Evolutionary conservation across 2,888 invertebrate species (phyloP).

Genomic region (Epinotia ramella): DNA sequence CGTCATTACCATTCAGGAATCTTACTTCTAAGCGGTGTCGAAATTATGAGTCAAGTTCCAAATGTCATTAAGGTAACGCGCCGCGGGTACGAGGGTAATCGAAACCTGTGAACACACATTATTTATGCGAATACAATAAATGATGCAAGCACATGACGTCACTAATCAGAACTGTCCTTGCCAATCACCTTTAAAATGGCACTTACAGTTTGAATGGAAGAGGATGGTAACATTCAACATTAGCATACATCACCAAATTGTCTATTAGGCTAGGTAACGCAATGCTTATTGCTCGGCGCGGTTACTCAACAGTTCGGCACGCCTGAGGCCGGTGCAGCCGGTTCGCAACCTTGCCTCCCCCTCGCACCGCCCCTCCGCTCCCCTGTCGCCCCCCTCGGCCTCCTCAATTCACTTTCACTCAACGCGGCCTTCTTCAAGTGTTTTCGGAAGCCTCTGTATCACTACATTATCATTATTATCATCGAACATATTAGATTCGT

Average conservation of each 20-base stretch:
- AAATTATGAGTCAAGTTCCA: conserved; percentile 31
- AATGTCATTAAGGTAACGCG: conserved; percentile 36
- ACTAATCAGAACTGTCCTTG: conserved; percentile 38
- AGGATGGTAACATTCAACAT: conserved; percentile 58
- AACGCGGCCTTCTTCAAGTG: conserved; percentile 57
- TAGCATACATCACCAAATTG: conserved; percentile 70
- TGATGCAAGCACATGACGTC: conserved; percentile 42
- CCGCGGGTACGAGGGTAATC: conserved; percentile 22
- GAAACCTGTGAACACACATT: conserved; percentile 8
- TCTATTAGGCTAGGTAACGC: conserved; percentile 71
- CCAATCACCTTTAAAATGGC: conserved; percentile 41
- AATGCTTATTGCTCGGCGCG: conserved; percentile 70
- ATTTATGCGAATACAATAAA: conserved; percentile 17
- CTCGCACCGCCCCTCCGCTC: conserved; percentile 48
- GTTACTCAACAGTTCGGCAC: conserved; percentile 80
- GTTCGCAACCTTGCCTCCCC: conserved; percentile 79
- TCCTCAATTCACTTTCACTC: conserved; percentile 76
- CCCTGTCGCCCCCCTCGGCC: conserved; percentile 50
- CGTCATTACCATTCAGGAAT: conserved; percentile 45
- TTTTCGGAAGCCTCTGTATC: conserved; percentile 58
- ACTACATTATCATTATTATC: conserved; percentile 40
- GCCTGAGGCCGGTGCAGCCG: conserved; percentile 72
- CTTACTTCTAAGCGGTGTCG: conserved; percentile 38
- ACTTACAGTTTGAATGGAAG: conserved; percentile 35
- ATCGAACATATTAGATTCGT: neutral